phyloP scores from a whole-genome alignment of 64 coral and sea anemone genomes.

The Pocillopora verrucosa region DNA sequence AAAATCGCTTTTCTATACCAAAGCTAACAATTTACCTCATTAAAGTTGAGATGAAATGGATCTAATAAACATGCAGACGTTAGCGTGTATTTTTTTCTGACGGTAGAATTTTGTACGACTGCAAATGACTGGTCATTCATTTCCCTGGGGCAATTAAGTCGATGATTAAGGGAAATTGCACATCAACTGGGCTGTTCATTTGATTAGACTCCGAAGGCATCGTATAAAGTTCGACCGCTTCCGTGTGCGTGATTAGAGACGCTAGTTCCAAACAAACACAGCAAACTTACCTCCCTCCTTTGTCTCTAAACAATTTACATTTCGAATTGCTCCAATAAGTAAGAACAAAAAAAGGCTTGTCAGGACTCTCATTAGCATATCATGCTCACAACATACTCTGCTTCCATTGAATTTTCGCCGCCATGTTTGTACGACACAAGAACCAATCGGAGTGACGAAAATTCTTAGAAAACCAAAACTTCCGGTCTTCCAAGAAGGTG shows the following conservation, averaged over 20 bases:
- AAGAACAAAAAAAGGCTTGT: conserved; percentile 6
- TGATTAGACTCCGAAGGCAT: no score
- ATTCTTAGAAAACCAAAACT: background rate
- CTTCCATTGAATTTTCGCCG: background rate
- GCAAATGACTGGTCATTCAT: no score
- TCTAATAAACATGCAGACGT: no score
- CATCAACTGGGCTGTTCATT: no score
- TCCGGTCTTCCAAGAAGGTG: conserved; percentile 5
- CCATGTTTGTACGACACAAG: background rate
- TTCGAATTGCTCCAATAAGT: conserved; percentile 9
- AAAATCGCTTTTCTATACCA: no score
- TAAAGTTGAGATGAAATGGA: no score
- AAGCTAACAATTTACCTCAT: no score
- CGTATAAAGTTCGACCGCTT: no score
- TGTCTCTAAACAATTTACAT: conserved; percentile 14
- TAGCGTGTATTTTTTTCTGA: no score
- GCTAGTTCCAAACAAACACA: background rate
- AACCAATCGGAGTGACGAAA: background rate
- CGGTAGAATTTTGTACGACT: no score
- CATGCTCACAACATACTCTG: background rate
- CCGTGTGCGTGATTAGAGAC: background rate
- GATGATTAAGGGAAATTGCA: no score
- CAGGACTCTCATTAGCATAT: background rate
- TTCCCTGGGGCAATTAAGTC: no score
- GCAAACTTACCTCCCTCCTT: background rate